phyloP scores from a whole-genome alignment of 2,888 invertebrate species.

The Lithophane leautieri region DNA sequence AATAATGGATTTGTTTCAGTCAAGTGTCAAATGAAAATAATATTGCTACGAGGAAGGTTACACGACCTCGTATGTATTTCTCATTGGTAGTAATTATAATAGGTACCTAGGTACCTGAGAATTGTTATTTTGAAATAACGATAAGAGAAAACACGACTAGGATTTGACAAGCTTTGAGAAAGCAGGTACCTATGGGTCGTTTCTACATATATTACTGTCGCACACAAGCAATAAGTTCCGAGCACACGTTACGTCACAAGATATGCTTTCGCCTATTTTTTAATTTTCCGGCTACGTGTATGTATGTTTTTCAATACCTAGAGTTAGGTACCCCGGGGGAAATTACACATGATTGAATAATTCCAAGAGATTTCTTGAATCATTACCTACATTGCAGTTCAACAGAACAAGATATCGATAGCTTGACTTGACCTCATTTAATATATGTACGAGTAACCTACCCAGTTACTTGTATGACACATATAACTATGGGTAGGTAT shows the following conservation, averaged over 20 bases:
- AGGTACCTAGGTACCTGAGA: background rate
- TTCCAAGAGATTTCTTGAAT: conserved; percentile 43
- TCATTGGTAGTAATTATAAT: background rate
- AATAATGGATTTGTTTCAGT: conserved; percentile 26
- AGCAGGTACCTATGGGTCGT: background rate
- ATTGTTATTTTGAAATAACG: conserved; percentile 28
- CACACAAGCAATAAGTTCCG: background rate
- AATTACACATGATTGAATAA: background rate
- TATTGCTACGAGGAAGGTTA: background rate
- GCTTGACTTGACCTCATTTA: conserved; percentile 21
- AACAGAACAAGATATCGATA: background rate
- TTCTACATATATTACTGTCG: background rate
- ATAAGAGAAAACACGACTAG: conserved; percentile 17
- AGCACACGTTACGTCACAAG: background rate
- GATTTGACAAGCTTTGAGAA: conserved; percentile 14
- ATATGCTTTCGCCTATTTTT: background rate
- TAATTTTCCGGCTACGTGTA: background rate
- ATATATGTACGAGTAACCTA: background rate
- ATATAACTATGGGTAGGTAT: background rate
- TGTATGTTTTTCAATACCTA: background rate
- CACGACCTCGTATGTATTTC: background rate
- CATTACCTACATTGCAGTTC: background rate
- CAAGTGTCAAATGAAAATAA: background rate
- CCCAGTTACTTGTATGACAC: background rate
- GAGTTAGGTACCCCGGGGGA: background rate